Evolutionary conservation across 64 coral and sea anemone species (phyloP), one percentile per base, ranked within the genome.

Genomic region (Orbicella faveolata): DNA sequence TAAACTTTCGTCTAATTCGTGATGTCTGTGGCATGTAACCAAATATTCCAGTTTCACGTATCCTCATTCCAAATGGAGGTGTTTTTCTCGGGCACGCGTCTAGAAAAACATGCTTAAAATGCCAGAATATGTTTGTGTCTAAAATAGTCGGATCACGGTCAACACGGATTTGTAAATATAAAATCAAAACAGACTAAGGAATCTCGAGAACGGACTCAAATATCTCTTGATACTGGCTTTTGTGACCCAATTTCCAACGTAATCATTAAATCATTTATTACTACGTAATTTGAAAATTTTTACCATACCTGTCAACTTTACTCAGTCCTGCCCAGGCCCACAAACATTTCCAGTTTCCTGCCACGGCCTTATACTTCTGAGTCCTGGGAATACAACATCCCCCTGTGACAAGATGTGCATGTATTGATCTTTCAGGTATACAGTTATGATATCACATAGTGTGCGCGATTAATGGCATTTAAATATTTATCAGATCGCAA

Each of bases 301-400:
- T 73, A 73, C 21, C 15, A 72, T 85, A 85, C 82, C 82, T 85
- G 10, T 85, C 82, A 73, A 85, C 82, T 85, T 85, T 85, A 39
- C 64, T 85, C 6, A 85, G 65, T 3, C 82, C 82, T 7, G 82
- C 82, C 82, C 82, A 85, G n/a, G 82, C 82, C 82, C 82, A 85
- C 17, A 85, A 30, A 39, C 82, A 85, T 17, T 72, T 85, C 64
- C 65, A 52, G 3, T 85, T 85, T 23, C 82, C 82, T 0, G 82
- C 82, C 12, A 72, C 82, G 16, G 82, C 82, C 16, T 85, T 85
- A n/a, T 85, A 70, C 65, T 85, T 69, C 68, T 73, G 82, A 33
- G 64, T 85, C n/a, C 37, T 69, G 23, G 82, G 82, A 85, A 85
- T 85, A 52, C 65, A 85, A 41, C 82, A 85, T 23, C 82, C 82